Evolutionary conservation across 1,140 invertebrate species (phyloP), one percentile per base, ranked within the genome.

Genomic region (Macrostomum lignano): DNA sequence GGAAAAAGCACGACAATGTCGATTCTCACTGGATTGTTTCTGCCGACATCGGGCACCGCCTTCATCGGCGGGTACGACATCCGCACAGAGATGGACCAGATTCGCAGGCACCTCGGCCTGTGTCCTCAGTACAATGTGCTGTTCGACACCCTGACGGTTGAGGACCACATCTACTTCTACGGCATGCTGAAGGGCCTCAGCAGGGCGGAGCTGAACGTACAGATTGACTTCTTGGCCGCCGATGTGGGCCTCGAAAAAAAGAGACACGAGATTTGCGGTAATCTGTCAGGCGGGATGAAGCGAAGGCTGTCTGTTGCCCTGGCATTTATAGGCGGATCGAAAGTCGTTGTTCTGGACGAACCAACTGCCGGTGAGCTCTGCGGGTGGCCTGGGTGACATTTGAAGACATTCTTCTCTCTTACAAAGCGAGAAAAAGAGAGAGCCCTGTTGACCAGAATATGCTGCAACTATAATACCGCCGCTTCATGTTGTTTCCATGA

Each of bases 101-200:
- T 73, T 1, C 62, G 74, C 14, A 51, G 60, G 21, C 70, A 68
- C 36, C 54, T 82, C 0, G 79, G 81, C 1, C 58, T 81, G 4
- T 94, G 84, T 56, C 82, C 82, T 7, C 86, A 94, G 52, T 76
- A 88, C 49, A 78, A 93, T 53, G 72, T 91, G 37, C 63, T 93
- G 1, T 86, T 91, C 50, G 70, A 76, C 34, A 71, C 75, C 42
- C 60, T 91, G 26, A 86, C 73, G 11, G 79, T 88, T 0, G 60
- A 64, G 17, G 74, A 94, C 55, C 82, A 91, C 55, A 61, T 93
- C 7, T 60, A 70, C 35, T 84, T 86, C 54, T 88, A 75, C 51
- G 70, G 41, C 58, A 67, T 48, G 46, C 47, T 76, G 26, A 67
- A 77, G 38, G 68, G 71, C 17, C 53, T 67, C 32, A 52, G 65